Base-by-base conservation (phyloP, 1,140 invertebrate genomes). In the Bombus confusus region DNA sequence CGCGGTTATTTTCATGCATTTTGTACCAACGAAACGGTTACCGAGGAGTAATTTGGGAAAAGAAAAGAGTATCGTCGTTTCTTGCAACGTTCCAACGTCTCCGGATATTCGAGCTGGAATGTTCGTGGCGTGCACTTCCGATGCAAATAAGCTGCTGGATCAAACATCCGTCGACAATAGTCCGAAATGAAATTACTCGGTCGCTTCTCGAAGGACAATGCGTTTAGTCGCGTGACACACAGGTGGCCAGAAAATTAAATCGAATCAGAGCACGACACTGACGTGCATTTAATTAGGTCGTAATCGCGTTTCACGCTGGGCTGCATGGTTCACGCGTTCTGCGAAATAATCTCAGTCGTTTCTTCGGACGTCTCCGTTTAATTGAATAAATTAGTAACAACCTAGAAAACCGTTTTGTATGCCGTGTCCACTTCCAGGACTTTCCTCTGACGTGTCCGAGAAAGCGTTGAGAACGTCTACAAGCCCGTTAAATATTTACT, bases 181-280 rank as follows among this genome's bases (percentile, higher is more conserved):
- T 73, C 34, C 5, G 59, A 66, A 89, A 89, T 83, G 62, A 76
- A 89, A 89, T 89, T 85, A 89, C 28, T 66, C 59, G 52, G 9
- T 62, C 59, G n/a, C 68, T 86, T 62, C 87, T 75, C 85, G 43
- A 83, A 80, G 71, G 47, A 80, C 59, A 89, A 86, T 76, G 71
- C 76, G 57, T 72, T 76, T 69, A 73, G 31, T n/a, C 69, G 83
- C 43, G 78, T 78, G 88, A 75, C 68, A 81, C 77, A 9, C 77
- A 25, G 59, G 15, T 66, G 75, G 72, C 71, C 87, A 73, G 88
- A 83, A 89, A 78, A 89, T 89, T 76, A 82, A 86, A 76, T 66
- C 84, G 83, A 89, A 83, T 89, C 80, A 84, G 77, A 34, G 79
- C 66, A 64, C 52, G 22, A 59, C 76, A 64, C 64, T 83, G 88